Percentiles rank a stretch among this genome's conserved stretches.
These are phyloP conservation scores for Rhagium mordax DNA, from an alignment of 2,888 invertebrate species.

Conservation along the genomic window DNA sequence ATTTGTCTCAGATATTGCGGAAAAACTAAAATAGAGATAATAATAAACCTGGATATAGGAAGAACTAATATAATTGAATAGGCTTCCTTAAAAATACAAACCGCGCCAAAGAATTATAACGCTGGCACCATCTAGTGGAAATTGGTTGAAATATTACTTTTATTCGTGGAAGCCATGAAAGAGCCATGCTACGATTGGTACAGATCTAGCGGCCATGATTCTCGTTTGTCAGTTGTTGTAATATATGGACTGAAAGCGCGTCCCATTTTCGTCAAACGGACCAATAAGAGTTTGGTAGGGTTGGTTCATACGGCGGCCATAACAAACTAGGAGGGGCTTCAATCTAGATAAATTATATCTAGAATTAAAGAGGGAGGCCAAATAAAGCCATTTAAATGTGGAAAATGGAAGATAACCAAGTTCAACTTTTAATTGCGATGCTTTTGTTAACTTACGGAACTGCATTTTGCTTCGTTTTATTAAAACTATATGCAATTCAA, in stretches of 20 bases:
- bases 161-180: conserved; percentile 56
- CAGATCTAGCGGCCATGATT: conserved; percentile 71
- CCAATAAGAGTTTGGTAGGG: conserved; percentile 62
- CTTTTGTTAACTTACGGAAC: conserved; percentile 33
- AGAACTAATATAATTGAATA: neutral
- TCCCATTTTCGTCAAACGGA: conserved; percentile 60
- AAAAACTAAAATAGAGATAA: neutral
- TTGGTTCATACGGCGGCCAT: conserved; percentile 64
- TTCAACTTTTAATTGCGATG: conserved; percentile 57
- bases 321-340: conserved; percentile 64
- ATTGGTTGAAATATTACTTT: conserved; percentile 47
- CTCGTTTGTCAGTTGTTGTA: conserved; percentile 65
- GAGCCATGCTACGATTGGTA: conserved; percentile 67
- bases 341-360: conserved; percentile 52
- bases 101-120: conserved; percentile 38
- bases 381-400: conserved; percentile 39
- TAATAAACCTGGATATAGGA: neutral
- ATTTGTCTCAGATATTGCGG: neutral
- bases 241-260: conserved; percentile 63
- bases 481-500: conserved; percentile 6
- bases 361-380: conserved; percentile 24
- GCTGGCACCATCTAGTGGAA: conserved; percentile 60
- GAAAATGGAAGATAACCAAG: conserved; percentile 56
- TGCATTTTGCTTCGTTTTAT: conserved; percentile 13
- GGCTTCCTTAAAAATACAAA: conserved; percentile 2